Evolutionary conservation across 2,113 vertebrate genomes (phyloP).

Genomic region (Seriola rivoliana): DNA sequence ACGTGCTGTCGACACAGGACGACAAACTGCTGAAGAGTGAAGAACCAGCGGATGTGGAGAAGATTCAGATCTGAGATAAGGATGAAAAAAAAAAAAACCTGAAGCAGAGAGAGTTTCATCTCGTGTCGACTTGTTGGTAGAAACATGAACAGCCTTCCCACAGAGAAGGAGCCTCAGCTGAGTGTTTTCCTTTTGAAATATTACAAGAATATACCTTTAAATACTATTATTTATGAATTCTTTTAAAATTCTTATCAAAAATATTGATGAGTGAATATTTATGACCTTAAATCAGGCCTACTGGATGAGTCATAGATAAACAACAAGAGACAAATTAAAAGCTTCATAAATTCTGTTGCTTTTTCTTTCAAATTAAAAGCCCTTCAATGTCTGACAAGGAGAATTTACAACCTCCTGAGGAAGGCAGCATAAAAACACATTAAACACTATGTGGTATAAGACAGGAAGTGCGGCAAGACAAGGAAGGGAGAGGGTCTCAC

Average conservation of each 20-base stretch:
- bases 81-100: not conserved
- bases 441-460: not conserved
- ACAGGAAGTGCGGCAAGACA: slow-evolving; percentile 7
- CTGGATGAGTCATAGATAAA: not conserved
- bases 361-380: slow-evolving; percentile 2
- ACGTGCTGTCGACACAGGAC: not conserved
- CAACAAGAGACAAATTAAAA: not conserved
- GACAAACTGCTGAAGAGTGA: not conserved
- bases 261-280: not conserved
- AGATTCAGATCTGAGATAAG: slow-evolving; percentile 22
- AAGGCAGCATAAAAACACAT: not conserved
- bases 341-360: not conserved
- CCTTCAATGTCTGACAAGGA: not conserved
- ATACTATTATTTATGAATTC: not conserved
- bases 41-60: slow-evolving; percentile 14
- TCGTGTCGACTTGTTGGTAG: not conserved
- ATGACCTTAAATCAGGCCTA: not conserved
- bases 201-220: not conserved
- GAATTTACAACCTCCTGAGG: not conserved
- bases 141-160: not conserved
- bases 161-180: not conserved
- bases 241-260: too few species aligned
- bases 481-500: not conserved
- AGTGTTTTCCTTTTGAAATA: not conserved
- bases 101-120: not conserved